Evolutionary conservation across 1,140 invertebrate species (phyloP).

Genomic region (Drosophila tani): DNA sequence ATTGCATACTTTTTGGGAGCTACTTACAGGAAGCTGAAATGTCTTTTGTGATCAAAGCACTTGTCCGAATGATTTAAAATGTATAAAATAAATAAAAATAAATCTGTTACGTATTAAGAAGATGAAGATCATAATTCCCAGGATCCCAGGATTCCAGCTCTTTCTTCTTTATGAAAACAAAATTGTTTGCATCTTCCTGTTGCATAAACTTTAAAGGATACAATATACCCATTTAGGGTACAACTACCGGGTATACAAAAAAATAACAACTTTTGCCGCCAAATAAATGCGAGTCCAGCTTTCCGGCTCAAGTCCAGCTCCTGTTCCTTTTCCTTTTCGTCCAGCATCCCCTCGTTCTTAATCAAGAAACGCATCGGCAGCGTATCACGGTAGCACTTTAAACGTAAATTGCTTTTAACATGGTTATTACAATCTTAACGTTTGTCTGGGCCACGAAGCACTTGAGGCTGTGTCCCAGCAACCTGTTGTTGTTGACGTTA

Average conservation of each 20-base stretch:
- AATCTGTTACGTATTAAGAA: too few species aligned
- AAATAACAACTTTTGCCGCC: slow-evolving; percentile 55
- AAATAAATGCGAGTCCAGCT: slow-evolving; percentile 72
- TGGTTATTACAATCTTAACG: slow-evolving; percentile 84
- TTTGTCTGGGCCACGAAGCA: slow-evolving; percentile 80
- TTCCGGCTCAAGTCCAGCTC: slow-evolving; percentile 25
- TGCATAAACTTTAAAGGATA: background rate
- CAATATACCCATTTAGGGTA: background rate
- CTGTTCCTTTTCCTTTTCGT: slow-evolving; percentile 4
- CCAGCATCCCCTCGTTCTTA: slow-evolving; percentile 61
- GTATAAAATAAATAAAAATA: too few species aligned
- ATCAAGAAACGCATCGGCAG: slow-evolving; percentile 82
- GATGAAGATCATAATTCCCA: too few species aligned
- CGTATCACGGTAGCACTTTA: slow-evolving; percentile 84
- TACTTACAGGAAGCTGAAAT: too few species aligned
- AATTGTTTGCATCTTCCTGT: background rate
- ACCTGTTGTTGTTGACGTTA: slow-evolving; percentile 49
- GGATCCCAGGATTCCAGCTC: too few species aligned
- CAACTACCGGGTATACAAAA: slow-evolving; percentile 1
- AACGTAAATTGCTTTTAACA: slow-evolving; percentile 84
- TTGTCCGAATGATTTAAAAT: background rate
- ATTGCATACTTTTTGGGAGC: background rate
- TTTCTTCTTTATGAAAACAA: background rate
- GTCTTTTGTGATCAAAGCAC: background rate
- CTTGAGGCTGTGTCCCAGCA: slow-evolving; percentile 60